These are phyloP conservation scores for Sepiola atlantica DNA, from an alignment of 2,888 invertebrate genomes.

Conservation along the genomic window DNA sequence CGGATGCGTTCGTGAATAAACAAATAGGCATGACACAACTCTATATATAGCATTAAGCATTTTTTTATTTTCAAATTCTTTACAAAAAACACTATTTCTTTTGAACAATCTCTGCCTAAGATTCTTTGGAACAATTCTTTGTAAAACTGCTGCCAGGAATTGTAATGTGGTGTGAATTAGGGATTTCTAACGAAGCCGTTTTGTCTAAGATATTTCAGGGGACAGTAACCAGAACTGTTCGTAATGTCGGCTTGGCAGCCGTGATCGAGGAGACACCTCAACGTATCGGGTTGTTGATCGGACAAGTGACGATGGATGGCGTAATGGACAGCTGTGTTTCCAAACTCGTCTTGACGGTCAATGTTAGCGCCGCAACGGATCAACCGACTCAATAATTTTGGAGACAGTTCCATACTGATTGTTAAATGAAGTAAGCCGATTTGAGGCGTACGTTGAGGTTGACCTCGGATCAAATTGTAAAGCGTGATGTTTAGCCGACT, in stretches of 20 bases:
- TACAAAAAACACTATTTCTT: no score
- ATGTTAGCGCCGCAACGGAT: background rate
- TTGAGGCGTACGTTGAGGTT: background rate
- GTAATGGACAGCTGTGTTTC: conserved; percentile 24
- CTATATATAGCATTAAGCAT: no score
- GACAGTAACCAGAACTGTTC: background rate
- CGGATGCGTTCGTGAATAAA: no score
- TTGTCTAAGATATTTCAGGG: background rate
- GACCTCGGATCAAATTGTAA: background rate
- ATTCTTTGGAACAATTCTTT: no score
- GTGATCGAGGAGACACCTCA: background rate
- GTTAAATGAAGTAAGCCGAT: background rate
- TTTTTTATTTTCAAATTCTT: no score
- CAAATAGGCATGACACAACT: no score
- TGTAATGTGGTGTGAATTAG: background rate
- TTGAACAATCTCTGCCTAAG: no score
- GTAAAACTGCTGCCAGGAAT: background rate
- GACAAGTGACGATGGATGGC: background rate
- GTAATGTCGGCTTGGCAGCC: conserved; percentile 23
- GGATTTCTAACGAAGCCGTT: background rate
- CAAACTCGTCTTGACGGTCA: background rate
- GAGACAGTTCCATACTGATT: background rate
- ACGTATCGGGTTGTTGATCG: background rate
- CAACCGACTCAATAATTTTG: background rate
- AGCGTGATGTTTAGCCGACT: background rate